Percentiles rank a stretch among this genome's conserved stretches.
phyloP scores from a whole-genome alignment of 2,113 vertebrate species.

The Menura novaehollandiae region DNA sequence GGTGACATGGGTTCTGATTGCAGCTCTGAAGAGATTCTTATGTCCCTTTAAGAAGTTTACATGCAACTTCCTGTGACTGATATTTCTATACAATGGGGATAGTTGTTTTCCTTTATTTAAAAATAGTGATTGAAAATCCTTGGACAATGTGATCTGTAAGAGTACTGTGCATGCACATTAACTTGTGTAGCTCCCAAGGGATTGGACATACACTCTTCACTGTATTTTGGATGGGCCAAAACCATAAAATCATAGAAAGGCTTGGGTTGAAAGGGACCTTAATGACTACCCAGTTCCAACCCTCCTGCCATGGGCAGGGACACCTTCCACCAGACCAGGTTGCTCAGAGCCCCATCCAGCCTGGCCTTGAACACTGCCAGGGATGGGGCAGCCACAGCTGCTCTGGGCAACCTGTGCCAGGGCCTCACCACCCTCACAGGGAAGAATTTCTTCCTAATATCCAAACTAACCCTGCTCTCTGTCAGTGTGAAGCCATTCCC shows the following conservation, averaged over 20 bases:
- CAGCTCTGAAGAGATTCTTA: background rate
- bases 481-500: fast-evolving
- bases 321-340: fast-evolving
- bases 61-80: background rate
- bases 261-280: background rate
- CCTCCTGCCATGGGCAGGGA: background rate
- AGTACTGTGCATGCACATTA: background rate
- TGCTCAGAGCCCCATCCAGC: background rate
- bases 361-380: background rate
- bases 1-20: background rate
- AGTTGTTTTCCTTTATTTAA: background rate
- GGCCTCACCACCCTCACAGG: background rate
- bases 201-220: background rate
- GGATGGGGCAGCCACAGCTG: background rate
- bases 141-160: background rate
- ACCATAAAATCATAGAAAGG: background rate
- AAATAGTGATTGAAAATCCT: background rate
- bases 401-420: background rate
- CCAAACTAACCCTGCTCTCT: fast-evolving
- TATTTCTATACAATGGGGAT: background rate
- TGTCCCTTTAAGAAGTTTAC: background rate
- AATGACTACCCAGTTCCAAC: background rate
- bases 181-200: background rate
- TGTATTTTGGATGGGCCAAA: background rate
- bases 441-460: fast-evolving